A percentile compares a stretch with the other conserved stretches of the same genome.
Evolutionary conservation across 1,140 invertebrate species (phyloP).

Genomic region (Macrosteles quadrilineatus): DNA sequence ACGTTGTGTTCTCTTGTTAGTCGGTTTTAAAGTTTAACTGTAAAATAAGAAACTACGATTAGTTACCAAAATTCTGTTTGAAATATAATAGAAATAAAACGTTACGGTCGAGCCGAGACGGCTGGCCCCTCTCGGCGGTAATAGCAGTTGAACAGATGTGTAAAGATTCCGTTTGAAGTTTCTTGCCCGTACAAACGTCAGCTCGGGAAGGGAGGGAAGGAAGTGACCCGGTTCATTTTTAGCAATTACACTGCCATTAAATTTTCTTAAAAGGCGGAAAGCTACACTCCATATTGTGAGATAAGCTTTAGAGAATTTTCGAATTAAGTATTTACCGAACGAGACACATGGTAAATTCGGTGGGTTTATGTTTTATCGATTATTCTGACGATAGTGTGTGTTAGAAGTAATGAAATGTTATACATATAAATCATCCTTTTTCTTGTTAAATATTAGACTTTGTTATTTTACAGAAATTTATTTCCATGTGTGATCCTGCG

Average conservation of each 20-base stretch:
- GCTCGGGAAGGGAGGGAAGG: slow-evolving; percentile 21
- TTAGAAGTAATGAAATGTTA: slow-evolving; percentile 37
- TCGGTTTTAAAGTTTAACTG: slow-evolving; percentile 1
- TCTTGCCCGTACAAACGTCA: slow-evolving; percentile 11
- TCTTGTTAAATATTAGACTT: slow-evolving; percentile 22
- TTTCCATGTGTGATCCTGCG: slow-evolving; percentile 20
- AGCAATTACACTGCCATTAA: slow-evolving; percentile 39
- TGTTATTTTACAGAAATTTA: slow-evolving; percentile 28
- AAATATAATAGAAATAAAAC: slow-evolving; percentile 18
- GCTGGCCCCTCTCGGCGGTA: slow-evolving; percentile 21
- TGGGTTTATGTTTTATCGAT: slow-evolving; percentile 31
- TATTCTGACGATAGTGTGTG: slow-evolving; percentile 36
- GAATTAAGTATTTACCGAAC: slow-evolving; percentile 33
- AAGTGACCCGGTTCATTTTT: slow-evolving; percentile 31
- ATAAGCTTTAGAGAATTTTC: slow-evolving; percentile 35
- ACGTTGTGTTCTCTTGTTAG: slow-evolving; percentile 16
- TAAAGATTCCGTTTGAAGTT: not conserved
- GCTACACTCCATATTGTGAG: slow-evolving; percentile 39
- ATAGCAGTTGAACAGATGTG: not conserved
- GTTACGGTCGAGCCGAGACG: not conserved
- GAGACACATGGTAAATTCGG: slow-evolving; percentile 30
- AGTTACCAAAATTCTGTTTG: slow-evolving; percentile 34
- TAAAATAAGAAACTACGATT: slow-evolving; percentile 18
- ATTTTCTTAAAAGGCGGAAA: slow-evolving; percentile 34
- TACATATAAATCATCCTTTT: slow-evolving; percentile 34